phyloP scores from a whole-genome alignment of 2,888 invertebrate genomes.

The Anthoptus insignis region DNA sequence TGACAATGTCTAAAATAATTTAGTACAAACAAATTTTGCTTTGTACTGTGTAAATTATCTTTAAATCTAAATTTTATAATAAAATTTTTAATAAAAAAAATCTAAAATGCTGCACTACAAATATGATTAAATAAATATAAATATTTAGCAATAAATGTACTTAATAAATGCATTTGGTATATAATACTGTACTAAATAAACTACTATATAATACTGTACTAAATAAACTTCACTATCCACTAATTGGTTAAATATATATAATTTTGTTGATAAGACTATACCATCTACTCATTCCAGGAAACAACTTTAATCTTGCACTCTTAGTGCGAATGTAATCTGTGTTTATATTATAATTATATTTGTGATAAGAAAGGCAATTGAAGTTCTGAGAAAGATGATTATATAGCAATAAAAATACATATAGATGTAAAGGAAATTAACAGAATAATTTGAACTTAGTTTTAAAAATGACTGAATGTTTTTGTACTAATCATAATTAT shows the following conservation, averaged over 20 bases:
- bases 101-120: no score
- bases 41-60: no score
- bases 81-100: no score
- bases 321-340: constrained; percentile 13
- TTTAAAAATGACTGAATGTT: constrained; percentile 59
- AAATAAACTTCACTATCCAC: no score
- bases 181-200: no score
- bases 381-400: not conserved
- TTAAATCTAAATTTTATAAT: no score
- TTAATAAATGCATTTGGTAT: no score
- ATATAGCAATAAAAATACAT: not conserved
- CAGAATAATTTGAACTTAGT: constrained; percentile 48
- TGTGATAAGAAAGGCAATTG: constrained; percentile 23
- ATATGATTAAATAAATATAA: no score
- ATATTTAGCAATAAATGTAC: no score
- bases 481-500: constrained; percentile 19
- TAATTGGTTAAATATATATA: not conserved
- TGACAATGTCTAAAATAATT: no score
- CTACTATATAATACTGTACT: no score
- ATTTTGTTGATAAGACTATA: not conserved
- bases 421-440: constrained; percentile 19
- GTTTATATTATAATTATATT: constrained; percentile 26
- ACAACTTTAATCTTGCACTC: constrained; percentile 12
- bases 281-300: constrained; percentile 5
- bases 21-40: no score